Evolutionary conservation across 2,888 invertebrate genomes (phyloP), one percentile per base, ranked within the genome.

Genomic region (Heliconius cydno): DNA sequence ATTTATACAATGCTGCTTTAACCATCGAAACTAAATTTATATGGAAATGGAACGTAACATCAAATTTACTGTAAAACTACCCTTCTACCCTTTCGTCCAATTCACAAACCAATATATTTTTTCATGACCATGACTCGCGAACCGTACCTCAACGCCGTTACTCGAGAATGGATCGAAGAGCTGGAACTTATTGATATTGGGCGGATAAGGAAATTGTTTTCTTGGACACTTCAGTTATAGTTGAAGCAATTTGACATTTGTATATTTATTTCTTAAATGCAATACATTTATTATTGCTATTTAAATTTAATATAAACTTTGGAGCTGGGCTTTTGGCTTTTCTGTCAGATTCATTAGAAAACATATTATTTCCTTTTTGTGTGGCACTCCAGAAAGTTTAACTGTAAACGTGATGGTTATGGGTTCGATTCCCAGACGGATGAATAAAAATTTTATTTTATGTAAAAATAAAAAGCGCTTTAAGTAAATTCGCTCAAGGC

Each of bases 131-230:
- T 46, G 71, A 77, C 77, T 77, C 15, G 77, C 70, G 34, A 71
- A 30, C 63, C 63, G 52, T 77, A 30, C 30, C 28, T 22, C 34
- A 46, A 15, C 30, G 3, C 9, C 63, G 70, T 28, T 77, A 28
- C n/a, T 46, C 41, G 38, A 41, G 60, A 78, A 66, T 78, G 73
- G 78, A 73, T 78, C 57, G 57, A 67, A 67, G 57, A 66, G 38
- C 66, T 66, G 38, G 72, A 73, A 78, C 57, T 67, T 73, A 78
- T 78, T 66, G 78, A 78, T 73, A 78, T 78, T 67, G 78, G 66
- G 52, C 57, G 73, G 12, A 28, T 70, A 52, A 73, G 38, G 34
- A 67, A 73, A 67, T 78, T 60, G 77, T 78, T 73, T 73, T 38
- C 28, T n/a, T 30, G 15, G 63, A 71, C 63, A 41, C 30, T 71